Evolutionary conservation across 2,888 invertebrate species (phyloP), one percentile per base, ranked within the genome.

Genomic region (Ischnura elegans): DNA sequence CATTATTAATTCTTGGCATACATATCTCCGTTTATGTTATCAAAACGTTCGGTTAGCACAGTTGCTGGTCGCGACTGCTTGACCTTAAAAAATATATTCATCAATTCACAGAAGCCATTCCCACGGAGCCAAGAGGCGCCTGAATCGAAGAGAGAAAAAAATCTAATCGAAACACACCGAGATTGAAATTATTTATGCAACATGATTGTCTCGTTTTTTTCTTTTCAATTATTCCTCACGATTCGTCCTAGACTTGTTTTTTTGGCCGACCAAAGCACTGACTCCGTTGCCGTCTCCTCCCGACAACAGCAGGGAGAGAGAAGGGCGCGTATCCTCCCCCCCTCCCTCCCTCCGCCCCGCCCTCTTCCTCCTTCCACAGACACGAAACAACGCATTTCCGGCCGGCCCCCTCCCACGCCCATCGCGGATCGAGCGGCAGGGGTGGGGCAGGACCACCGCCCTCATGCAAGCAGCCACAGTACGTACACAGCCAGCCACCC

Each of bases 351-450:
- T 66, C 90, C 90, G 61, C 61, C 90, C 90, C 90, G 61, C 90
- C 66, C 66, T 66, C 90, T 90, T 90, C 90, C 90, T 66, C 90
- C 61, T 45, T 25, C 45, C 6, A 46, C 42, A 19, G 85, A 90
- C 61, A 90, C 90, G 90, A 90, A 90, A 90, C 90, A 90, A 90
- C 90, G 66, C 43, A 90, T 66, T 90, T 90, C 90, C 90, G 90
- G 90, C 61, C 90, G 90, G 90, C 90, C n/a, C 76, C 86, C 86
- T 86, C 86, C 86, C 86, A 86, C 86, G 46, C 86, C 86, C 86
- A 86, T 86, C 86, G 86, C n/a, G n/a, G 86, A 46, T 43, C 36
- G 76, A 76, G 21, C 29, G 42, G 85, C 19, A 21, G 45, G 86
- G n/a, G 19, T 21, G 86, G 46, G n/a, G 86, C n/a, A 21, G 46